Base-by-base conservation (phyloP, 2,797 vertebrate species). In the Acanthurus lineatus region DNA sequence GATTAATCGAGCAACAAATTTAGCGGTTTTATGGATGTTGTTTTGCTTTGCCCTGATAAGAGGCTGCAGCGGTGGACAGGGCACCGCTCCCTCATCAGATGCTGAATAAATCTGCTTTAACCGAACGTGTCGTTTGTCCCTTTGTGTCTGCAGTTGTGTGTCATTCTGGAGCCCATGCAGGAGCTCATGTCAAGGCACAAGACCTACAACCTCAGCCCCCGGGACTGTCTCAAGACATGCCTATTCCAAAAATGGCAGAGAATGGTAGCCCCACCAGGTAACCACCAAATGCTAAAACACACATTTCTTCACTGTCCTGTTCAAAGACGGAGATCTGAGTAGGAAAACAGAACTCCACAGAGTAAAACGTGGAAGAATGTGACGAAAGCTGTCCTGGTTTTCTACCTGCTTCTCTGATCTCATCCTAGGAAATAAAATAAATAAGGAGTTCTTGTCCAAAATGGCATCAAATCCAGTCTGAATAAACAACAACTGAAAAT, bases 161-260 rank as follows among this genome's bases (percentile, higher is more conserved):
- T 99, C 94, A 99, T 99, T 94, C 95, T 99, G 97, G 98, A 99
- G 95, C 98, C 98, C 93, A 99, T 99, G 98, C 98, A 99, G 92
- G 98, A 99, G 91, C 95, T 99, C 94, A 99, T 99, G 98, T 99
- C 98, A 64, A 96, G 98, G 94, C 98, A 99, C 93, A 99, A 99
- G 97, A 99, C 98, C 10, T 99, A 99, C 96, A 99, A 97, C 96
- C 97, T 99, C 95, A 99, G 98, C 92, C 98, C 98, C 7, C 95
- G 98, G 82, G 98, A 99, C 94, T 99, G 98, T 93, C 97, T 99
- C 89, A 99, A 99, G 95, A 99, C 98, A 85, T 99, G 98, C 91
- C 95, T 99, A 75, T 99, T 99, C 95, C 98, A 99, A 90, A 99
- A 99, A 92, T 99, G 98, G 98, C 98, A 99, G 94, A 95, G 98